Evolutionary conservation across 2,888 invertebrate genomes (phyloP).

Genomic region (Ischnus inquisitorius): DNA sequence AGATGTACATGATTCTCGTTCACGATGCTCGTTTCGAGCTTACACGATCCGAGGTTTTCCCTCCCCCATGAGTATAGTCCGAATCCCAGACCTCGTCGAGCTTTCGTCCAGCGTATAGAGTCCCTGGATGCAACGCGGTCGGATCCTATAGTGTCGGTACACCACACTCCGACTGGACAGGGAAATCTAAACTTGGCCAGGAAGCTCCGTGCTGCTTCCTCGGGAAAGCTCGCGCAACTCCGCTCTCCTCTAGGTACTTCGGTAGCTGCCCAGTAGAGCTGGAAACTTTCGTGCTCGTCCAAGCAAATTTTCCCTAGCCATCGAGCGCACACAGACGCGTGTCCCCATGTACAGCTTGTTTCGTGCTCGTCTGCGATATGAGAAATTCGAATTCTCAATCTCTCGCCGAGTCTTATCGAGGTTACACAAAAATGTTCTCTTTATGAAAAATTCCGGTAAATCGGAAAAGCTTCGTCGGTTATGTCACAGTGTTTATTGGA

Average conservation of each 20-base stretch:
- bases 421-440: background rate
- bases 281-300: conserved; percentile 49
- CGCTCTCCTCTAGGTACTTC: conserved; percentile 19
- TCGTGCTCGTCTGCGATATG: conserved; percentile 1
- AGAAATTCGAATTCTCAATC: conserved; percentile 51
- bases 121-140: conserved; percentile 35
- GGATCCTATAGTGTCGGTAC: conserved; percentile 55
- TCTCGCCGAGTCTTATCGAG: background rate
- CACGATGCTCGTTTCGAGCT: conserved; percentile 9
- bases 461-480: conserved; percentile 45
- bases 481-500: conserved; percentile 69
- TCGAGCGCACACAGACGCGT: background rate
- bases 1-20: conserved; percentile 4
- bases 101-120: conserved; percentile 4
- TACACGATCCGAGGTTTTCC: conserved; percentile 10
- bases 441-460: conserved; percentile 45
- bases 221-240: conserved; percentile 36
- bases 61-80: background rate
- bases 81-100: conserved; percentile 4
- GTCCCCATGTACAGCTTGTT: too few species aligned
- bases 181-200: conserved; percentile 68
- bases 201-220: conserved; percentile 33
- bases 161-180: conserved; percentile 67
- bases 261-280: conserved; percentile 18
- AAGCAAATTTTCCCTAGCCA: conserved; percentile 49